A percentile compares a stretch with the other conserved stretches of the same genome.
Conservation (phyloP, 2,888 invertebrate genomes). For the Amphipyra berbera region DNA sequence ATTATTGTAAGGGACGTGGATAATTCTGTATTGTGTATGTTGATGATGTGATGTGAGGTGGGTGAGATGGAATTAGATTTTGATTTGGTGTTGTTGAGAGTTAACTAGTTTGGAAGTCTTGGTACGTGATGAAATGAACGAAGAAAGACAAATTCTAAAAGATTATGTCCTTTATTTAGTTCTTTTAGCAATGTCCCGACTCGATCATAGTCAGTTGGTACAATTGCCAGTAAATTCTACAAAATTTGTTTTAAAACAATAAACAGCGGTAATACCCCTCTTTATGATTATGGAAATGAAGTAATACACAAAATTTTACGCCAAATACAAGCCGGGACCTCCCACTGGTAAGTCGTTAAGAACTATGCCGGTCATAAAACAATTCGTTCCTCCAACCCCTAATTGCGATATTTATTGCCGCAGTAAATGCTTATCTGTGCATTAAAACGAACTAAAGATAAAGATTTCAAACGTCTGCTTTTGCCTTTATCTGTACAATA, state of each 20-base stretch:
- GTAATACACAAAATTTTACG: slow-evolving; percentile 36
- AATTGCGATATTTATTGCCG: slow-evolving; percentile 76
- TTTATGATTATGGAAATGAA: slow-evolving; percentile 30
- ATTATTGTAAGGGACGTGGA: slow-evolving; percentile 64
- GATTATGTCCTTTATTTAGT: no score
- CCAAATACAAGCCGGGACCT: slow-evolving; percentile 48
- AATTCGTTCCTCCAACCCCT: slow-evolving; percentile 67
- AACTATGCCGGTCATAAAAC: slow-evolving; percentile 67
- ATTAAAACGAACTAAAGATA: slow-evolving; percentile 61
- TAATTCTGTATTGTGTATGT: slow-evolving; percentile 53
- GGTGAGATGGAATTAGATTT: slow-evolving; percentile 54
- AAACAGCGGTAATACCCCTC: slow-evolving; percentile 20
- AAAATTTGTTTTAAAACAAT: slow-evolving; percentile 7
- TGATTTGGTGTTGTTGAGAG: slow-evolving; percentile 23
- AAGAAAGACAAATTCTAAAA: not conserved
- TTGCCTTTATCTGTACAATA: slow-evolving; percentile 58
- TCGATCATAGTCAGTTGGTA: no score
- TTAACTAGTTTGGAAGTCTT: slow-evolving; percentile 25
- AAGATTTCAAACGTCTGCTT: slow-evolving; percentile 63
- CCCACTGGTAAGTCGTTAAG: slow-evolving; percentile 57
- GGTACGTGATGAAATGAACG: not conserved
- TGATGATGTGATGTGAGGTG: slow-evolving; percentile 44
- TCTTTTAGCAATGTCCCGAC: no score
- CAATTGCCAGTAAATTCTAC: not conserved
- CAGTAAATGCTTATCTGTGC: slow-evolving; percentile 73